Evolutionary conservation across 2,888 invertebrate genomes (phyloP).

Genomic region (Eurois occulta): DNA sequence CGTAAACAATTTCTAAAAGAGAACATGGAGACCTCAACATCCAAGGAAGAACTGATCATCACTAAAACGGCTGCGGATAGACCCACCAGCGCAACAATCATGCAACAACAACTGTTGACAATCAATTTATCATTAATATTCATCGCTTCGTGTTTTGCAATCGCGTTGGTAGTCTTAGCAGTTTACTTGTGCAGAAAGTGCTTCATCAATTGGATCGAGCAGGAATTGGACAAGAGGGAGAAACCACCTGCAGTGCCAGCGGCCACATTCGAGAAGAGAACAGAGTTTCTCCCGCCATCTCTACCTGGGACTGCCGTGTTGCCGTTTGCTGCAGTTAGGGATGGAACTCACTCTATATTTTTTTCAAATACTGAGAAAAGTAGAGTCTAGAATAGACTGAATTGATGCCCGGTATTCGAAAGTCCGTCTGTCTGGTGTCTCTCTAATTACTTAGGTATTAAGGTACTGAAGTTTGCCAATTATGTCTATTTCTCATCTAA

Average conservation of each 20-base stretch:
- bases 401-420: background rate
- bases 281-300: background rate
- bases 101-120: background rate
- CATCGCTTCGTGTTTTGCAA: background rate
- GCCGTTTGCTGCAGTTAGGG: background rate
- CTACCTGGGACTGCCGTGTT: background rate
- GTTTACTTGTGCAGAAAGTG: background rate
- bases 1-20: background rate
- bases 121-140: background rate
- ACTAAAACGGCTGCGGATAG: background rate
- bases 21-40: background rate
- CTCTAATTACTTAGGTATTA: background rate
- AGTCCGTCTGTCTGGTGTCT: background rate
- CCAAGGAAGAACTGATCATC: background rate
- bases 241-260: too few species aligned
- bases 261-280: background rate
- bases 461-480: background rate
- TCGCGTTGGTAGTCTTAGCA: background rate
- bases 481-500: background rate
- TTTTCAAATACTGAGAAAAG: background rate
- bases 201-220: background rate
- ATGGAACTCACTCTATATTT: background rate
- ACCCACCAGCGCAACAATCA: background rate
- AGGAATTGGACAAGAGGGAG: background rate
- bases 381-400: background rate